These are phyloP conservation scores for Pseudopleuronectes americanus DNA, from an alignment of 2,797 vertebrate genomes.

Conservation along the genomic window DNA sequence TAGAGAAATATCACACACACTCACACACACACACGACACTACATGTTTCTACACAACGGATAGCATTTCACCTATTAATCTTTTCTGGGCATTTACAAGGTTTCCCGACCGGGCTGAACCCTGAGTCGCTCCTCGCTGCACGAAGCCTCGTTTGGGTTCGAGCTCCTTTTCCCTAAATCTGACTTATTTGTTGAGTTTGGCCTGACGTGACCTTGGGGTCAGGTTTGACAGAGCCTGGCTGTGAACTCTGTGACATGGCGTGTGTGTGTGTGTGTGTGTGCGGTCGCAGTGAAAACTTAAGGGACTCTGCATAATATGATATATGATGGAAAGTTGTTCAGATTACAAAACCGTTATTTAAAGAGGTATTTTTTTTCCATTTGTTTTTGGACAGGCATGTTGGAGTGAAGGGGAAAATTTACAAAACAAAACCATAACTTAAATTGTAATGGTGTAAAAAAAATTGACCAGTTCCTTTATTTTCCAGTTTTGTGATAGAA, in stretches of 20 bases:
- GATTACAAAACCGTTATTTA: background rate
- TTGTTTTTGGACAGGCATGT: background rate
- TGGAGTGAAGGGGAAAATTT: background rate
- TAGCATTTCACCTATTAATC: constrained; percentile 54
- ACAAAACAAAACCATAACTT: background rate
- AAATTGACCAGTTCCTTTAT: background rate
- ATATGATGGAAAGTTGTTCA: background rate
- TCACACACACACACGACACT: background rate
- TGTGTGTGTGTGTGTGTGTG: constrained; percentile 32
- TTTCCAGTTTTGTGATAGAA: background rate
- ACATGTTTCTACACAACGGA: constrained; percentile 32
- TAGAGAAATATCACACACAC: no score
- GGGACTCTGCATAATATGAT: background rate
- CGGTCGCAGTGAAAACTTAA: constrained; percentile 1
- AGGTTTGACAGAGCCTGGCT: constrained; percentile 50
- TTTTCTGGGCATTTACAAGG: constrained; percentile 54
- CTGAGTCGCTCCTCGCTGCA: no score
- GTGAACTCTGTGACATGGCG: constrained; percentile 60
- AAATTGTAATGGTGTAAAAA: background rate
- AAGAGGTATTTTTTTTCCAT: background rate
- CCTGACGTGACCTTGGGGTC: constrained; percentile 63
- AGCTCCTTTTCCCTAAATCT: no score
- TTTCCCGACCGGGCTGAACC: background rate
- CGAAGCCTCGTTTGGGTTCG: background rate
- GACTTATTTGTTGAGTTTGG: constrained; percentile 22